These are phyloP conservation scores for Deilephila elpenor DNA, from an alignment of 2,888 invertebrate genomes.

Conservation along the genomic window DNA sequence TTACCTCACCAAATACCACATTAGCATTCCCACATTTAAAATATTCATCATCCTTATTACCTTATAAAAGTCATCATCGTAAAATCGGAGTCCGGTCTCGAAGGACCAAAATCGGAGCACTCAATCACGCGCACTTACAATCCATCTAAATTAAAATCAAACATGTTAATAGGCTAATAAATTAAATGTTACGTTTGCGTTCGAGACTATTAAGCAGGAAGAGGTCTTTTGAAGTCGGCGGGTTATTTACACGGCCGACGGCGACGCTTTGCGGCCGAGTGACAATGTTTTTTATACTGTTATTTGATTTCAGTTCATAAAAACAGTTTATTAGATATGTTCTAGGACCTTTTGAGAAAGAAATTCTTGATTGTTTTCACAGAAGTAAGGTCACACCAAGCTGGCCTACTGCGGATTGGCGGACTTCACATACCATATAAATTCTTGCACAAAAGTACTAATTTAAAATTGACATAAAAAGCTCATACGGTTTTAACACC, in stretches of 20 bases:
- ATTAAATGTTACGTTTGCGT: constrained; percentile 30
- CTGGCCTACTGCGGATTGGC: too few species aligned
- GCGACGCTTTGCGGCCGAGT: background rate
- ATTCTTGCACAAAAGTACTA: background rate
- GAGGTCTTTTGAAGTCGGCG: constrained; percentile 50
- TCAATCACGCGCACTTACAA: constrained; percentile 27
- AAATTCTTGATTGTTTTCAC: too few species aligned
- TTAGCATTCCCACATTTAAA: background rate
- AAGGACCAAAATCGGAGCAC: constrained; percentile 3
- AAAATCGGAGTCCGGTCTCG: background rate
- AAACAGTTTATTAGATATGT: background rate
- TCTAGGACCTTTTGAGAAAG: too few species aligned
- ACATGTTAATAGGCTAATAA: constrained; percentile 35
- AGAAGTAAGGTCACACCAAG: too few species aligned
- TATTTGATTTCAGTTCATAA: constrained; percentile 3
- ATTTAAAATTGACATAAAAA: background rate
- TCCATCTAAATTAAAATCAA: constrained; percentile 28
- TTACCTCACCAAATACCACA: background rate
- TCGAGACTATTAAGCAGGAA: constrained; percentile 45
- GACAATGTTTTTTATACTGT: constrained; percentile 9
- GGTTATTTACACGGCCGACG: constrained; percentile 41
- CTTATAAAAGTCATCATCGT: background rate
- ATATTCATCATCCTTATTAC: background rate
- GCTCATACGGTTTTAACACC: background rate
- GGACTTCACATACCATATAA: background rate